Evolutionary conservation across 2,888 invertebrate genomes (phyloP), one percentile per base, ranked within the genome.

Genomic region (Tortrix viridana): DNA sequence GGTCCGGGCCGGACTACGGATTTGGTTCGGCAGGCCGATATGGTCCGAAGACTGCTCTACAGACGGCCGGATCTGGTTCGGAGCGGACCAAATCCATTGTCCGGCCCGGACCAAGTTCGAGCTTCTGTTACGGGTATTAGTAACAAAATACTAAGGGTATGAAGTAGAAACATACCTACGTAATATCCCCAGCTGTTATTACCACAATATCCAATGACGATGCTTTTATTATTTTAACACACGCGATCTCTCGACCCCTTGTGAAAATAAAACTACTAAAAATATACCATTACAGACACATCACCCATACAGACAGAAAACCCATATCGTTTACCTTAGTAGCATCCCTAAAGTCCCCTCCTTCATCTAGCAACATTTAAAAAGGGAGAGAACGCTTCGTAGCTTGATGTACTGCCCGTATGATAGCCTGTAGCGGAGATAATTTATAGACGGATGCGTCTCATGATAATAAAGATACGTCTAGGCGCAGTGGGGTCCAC

Each of bases 391-490:
- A 16, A 16, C 1, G 41, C 16, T 5, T 41, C 32, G 2, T 41
- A n/a, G 41, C n/a, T 41, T 41, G 32, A 32, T 12, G 16, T 14
- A 41, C 14, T n/a, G 16, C 41, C 41, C 41, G 16, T 41, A 16
- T n/a, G 16, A n/a, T 37, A n/a, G 14, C 16, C 32, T 37, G 37
- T 38, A 46, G 43, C 50, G 61, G 43, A 50, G 46, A 62, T 38
- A 50, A 46, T 62, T 52, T 23, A 62, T 50, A 16, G 49, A 41
- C 62, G 62, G 56, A 62, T 62, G 56, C 46, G 44, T 50, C 37
- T 56, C 49, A 56, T 61, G 54, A 61, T 56, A 50, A 62, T 62
- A 50, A 62, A 56, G 23, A 62, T 37, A 38, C 26, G 37, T 52
- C 56, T 52, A 56, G 41, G 37, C 54, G 49, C 41, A 20, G 32